Evolutionary conservation across 2,888 invertebrate genomes (phyloP).

Genomic region (Morpho achilles): DNA sequence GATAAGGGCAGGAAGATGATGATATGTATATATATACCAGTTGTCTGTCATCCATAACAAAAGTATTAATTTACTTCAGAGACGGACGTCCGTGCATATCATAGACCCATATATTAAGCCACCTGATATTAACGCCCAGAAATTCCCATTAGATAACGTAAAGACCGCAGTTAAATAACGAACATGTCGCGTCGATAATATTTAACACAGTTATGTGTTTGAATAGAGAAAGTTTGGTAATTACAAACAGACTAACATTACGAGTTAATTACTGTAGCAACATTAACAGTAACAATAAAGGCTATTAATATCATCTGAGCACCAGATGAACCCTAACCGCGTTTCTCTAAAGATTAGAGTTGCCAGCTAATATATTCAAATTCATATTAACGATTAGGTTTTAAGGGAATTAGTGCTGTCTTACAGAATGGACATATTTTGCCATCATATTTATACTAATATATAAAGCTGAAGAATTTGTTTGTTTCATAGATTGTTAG

Average conservation of each 20-base stretch:
- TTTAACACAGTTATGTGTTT: background rate
- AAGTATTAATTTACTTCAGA: too few species aligned
- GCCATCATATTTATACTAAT: too few species aligned
- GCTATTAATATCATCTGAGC: slow-evolving; percentile 5
- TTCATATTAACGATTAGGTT: background rate
- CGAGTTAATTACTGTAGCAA: slow-evolving; percentile 1
- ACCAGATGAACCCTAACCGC: slow-evolving; percentile 1
- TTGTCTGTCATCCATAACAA: too few species aligned
- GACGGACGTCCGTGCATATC: too few species aligned
- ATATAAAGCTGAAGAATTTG: too few species aligned
- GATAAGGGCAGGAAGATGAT: too few species aligned
- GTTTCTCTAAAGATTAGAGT: background rate
- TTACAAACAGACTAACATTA: slow-evolving; percentile 1
- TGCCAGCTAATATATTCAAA: background rate
- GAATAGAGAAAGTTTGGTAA: background rate
- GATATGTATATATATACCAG: too few species aligned
- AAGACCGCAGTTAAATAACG: background rate
- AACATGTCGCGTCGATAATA: background rate
- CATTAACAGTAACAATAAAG: slow-evolving; percentile 7
- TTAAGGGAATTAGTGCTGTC: background rate
- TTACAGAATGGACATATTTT: too few species aligned
- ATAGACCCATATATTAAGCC: too few species aligned
- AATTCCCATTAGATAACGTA: too few species aligned
- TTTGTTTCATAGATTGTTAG: too few species aligned
- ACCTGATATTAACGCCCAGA: too few species aligned